Base-by-base conservation (phyloP, 2,113 vertebrate species). In the Dascyllus trimaculatus region DNA sequence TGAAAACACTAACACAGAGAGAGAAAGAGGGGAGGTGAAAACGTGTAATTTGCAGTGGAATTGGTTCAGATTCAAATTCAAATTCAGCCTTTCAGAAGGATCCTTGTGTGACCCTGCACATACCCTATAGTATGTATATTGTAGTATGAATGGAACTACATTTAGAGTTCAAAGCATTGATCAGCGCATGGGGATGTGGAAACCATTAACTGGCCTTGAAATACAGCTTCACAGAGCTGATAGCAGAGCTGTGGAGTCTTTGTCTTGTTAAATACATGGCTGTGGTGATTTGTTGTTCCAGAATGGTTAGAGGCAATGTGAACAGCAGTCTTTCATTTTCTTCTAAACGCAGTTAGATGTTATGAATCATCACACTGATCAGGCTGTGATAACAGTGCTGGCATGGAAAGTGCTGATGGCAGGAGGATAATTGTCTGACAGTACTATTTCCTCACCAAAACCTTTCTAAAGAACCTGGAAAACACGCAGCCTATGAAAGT, bases 291-390 rank as follows among this genome's bases (percentile, higher is more conserved):
- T 45, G 15, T 43, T 54, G 21, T 6, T 5, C 1, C 59, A 38
- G 18, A 63, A 15, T 48, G 49, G 38, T 25, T 66, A 3, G 58
- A 56, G 49, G 38, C 24, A 15, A 38, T 6, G 8, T 52, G n/a
- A 56, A 25, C 6, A 35, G 4, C 54, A 24, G n/a, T 18, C 22
- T 51, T 38, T 75, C 15, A 29, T 63, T 56, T 25, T 6, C 46
- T 26, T 57, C 49, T 81, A 75, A 62, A 53, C 69, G 8, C 64
- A 58, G 25, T n/a, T n/a, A 15, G 24, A 53, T 21, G 22, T 19
- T 52, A n/a, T 65, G 45, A 70, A 9, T 85, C 67, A 81, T 75
- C 48, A 22, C n/a, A 40, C 46, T 18, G 66, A 78, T 21, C 24
- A 35, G 64, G 19, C 32, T 4, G 32, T 49, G 65, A 84, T 85